Evolutionary conservation across 2,888 invertebrate species (phyloP).

Genomic region (Acrobasis repandana): DNA sequence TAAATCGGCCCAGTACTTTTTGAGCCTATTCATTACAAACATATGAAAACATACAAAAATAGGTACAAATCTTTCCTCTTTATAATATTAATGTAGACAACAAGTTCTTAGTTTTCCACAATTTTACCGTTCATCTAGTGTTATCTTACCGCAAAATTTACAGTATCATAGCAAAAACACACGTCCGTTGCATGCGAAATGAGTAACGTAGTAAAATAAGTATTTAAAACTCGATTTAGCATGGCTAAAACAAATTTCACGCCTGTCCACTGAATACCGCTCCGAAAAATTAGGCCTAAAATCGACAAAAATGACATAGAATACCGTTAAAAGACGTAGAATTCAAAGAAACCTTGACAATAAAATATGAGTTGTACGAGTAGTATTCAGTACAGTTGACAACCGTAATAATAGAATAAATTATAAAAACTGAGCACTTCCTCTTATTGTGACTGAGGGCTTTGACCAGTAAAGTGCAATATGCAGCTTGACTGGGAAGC

Average conservation of each 20-base stretch:
- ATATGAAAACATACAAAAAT: no score
- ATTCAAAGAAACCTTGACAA: neutral
- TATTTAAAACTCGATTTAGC: neutral
- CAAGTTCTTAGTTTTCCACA: no score
- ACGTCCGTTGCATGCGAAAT: neutral
- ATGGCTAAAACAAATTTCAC: neutral
- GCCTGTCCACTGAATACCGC: neutral
- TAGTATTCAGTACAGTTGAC: constrained; percentile 11
- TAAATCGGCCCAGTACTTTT: no score
- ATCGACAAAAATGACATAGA: neutral
- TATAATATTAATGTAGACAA: no score
- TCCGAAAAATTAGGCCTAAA: constrained; percentile 5
- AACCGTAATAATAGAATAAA: constrained; percentile 26
- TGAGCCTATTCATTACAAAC: no score
- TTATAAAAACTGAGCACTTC: constrained; percentile 22
- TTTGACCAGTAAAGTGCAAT: constrained; percentile 23
- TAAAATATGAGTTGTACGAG: neutral
- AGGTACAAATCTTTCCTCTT: no score
- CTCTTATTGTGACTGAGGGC: constrained; percentile 21
- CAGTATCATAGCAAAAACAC: neutral
- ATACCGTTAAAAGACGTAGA: constrained; percentile 10
- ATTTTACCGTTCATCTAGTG: no score
- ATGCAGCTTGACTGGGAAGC: constrained; percentile 11
- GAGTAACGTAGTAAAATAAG: neutral
- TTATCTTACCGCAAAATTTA: no score